Conservation (phyloP, 2,113 vertebrate genomes). For the Xenopus tropicalis region DNA sequence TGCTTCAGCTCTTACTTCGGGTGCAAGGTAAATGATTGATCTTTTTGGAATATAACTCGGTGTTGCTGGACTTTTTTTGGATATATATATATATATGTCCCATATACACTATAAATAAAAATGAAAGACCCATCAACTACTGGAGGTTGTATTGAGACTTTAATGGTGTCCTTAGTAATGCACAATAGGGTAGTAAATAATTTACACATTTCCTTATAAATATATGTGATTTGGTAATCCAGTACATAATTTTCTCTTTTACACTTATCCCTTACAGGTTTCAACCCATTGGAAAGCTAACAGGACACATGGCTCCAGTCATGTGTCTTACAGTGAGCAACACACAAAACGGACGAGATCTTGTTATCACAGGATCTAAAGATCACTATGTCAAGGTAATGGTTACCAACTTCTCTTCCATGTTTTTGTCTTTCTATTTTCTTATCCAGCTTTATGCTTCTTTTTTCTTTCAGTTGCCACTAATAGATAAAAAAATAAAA, state of each 20-base stretch:
- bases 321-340: slow-evolving; percentile 93
- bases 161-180: no score
- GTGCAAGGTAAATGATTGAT: no score
- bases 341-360: slow-evolving; percentile 80
- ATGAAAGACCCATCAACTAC: no score
- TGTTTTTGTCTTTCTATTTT: background rate
- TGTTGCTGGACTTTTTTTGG: no score
- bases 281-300: slow-evolving; percentile 86
- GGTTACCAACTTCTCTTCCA: background rate
- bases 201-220: no score
- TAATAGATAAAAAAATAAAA: no score
- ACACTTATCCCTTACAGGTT: slow-evolving; percentile 63
- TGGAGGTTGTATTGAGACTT: no score
- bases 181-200: no score
- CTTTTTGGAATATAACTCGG: no score
- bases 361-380: slow-evolving; percentile 95
- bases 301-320: slow-evolving; percentile 89
- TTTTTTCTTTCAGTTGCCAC: background rate
- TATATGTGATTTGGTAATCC: background rate
- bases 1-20: no score
- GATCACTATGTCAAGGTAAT: slow-evolving; percentile 95
- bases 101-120: no score
- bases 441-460: background rate
- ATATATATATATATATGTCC: no score
- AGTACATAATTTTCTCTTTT: background rate